A percentile compares a stretch with the other conserved stretches of the same genome.
phyloP scores from a whole-genome alignment of 2,888 invertebrate species.

The Lypha dubia region DNA sequence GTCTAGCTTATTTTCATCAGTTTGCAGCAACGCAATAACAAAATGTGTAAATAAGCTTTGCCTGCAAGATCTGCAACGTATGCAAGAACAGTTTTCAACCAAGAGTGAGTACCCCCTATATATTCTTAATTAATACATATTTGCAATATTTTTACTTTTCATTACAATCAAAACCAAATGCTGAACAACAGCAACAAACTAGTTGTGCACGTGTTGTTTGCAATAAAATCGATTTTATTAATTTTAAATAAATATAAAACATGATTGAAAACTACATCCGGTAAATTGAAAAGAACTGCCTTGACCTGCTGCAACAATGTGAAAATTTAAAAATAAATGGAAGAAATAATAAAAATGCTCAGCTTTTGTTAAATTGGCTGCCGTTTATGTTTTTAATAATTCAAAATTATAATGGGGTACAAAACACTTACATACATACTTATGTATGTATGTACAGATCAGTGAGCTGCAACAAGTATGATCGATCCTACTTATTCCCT shows the following conservation, averaged over 20 bases:
- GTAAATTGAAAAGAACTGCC: conserved; percentile 45
- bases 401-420: conserved; percentile 13
- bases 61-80: too few species aligned
- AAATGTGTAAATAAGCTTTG: too few species aligned
- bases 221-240: conserved; percentile 16
- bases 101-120: too few species aligned
- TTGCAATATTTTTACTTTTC: conserved; percentile 5
- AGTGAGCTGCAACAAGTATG: neutral
- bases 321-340: neutral
- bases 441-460: neutral
- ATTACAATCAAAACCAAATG: conserved; percentile 14
- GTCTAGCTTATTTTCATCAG: too few species aligned
- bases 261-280: conserved; percentile 39
- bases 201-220: conserved; percentile 24
- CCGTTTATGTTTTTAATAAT: conserved; percentile 1
- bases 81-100: too few species aligned
- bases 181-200: neutral
- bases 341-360: neutral
- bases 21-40: too few species aligned
- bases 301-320: conserved; percentile 30
- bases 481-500: too few species aligned
- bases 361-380: conserved; percentile 8
- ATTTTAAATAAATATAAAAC: conserved; percentile 4
- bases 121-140: too few species aligned
- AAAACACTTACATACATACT: neutral